Base-by-base conservation (phyloP, 2,888 invertebrate genomes). In the Himalopsyche japonica region DNA sequence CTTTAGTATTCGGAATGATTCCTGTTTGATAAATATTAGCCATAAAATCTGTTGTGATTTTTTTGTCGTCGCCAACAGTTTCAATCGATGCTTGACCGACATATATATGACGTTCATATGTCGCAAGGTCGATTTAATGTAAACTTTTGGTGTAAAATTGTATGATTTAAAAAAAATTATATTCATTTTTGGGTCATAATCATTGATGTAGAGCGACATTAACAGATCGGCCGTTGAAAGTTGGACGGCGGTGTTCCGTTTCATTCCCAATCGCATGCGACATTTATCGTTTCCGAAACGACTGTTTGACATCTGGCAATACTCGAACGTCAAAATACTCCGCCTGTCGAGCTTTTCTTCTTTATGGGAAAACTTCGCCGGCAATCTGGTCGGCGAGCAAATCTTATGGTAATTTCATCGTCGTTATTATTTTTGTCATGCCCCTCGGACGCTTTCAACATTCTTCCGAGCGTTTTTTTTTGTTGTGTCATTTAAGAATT, bases 251-350 rank as follows among this genome's bases (percentile, higher is more conserved):
- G 57, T 80, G 80, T 80, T 80, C 27, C 48, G n/a, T 24, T 15
- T 49, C 80, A 30, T 20, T 18, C 15, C 80, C 15, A 48, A 80
- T 80, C 20, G 15, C 57, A 20, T 27, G 80, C 43, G 80, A 80
- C 80, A 80, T 49, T 43, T 47, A 80, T 80, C 43, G 48, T 80
- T 79, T 79, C 79, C 49, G 80, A 49, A 47, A 20, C 80, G 48
- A 27, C 48, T 80, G 48, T 49, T 49, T 47, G 48, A 49, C 80
- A 49, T 80, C 80, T 80, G 80, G 80, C 47, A 80, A 80, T 30
- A 15, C 30, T 80, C 80, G 43, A 24, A 27, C 43, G 48, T 80
- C 80, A 37, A 37, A 79, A 37, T 79, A 79, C 30, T 8, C 57
- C 20, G 57, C 3, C 34, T 20, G 47, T n/a, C 15, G 20, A 32